Evolutionary conservation across 1,140 invertebrate genomes (phyloP), one percentile per base, ranked within the genome.

Genomic region (Globodera rostochiensis): DNA sequence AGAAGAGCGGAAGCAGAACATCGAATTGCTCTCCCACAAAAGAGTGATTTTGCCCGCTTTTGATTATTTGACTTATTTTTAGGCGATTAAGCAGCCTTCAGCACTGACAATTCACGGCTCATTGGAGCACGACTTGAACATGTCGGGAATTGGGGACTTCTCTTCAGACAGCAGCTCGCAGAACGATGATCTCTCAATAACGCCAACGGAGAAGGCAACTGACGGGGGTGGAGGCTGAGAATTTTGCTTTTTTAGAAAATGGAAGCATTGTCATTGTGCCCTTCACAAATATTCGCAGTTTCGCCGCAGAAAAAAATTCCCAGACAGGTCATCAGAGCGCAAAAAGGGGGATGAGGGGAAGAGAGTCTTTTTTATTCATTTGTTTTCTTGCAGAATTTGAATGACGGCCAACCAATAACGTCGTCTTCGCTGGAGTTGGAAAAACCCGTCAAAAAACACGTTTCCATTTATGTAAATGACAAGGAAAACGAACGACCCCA

Each of bases 1-100:
- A 78, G 77, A 94, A 90, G 90, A 91, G 82, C 92, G 92, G 79
- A 93, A 93, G 13, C 25, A 81, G 49, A 75, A 75, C 45, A 80
- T 89, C 77, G 57, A 71, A 19, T 79, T 89, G 6, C 89, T 88
- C 8, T 73, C 73, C 45, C 79, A 82, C 60, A 77, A 19, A 64
- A 64, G 57, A 64, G 57, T 64, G 11, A 53, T 53, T 64, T 25
- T 15, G 53, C 57, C 21, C 4, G 6, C 13, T 13, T 36, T 47
- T 15, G 6, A 9, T 6, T 45, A 45, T 71, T 25, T 8, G 9
- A 11, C 6, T 77, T 21, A 21, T 57, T 50, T 21, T 80, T 69
- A 60, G 47, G 5, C 78, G n/a, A 19, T 45, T 45, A 77, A 76
- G 45, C 25, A 53, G 46, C 64, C 60, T 11, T 69, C 74, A 25